These are phyloP conservation scores for Muscicapa comitata DNA, from an alignment of 2,797 vertebrate genomes.

Conservation along the genomic window DNA sequence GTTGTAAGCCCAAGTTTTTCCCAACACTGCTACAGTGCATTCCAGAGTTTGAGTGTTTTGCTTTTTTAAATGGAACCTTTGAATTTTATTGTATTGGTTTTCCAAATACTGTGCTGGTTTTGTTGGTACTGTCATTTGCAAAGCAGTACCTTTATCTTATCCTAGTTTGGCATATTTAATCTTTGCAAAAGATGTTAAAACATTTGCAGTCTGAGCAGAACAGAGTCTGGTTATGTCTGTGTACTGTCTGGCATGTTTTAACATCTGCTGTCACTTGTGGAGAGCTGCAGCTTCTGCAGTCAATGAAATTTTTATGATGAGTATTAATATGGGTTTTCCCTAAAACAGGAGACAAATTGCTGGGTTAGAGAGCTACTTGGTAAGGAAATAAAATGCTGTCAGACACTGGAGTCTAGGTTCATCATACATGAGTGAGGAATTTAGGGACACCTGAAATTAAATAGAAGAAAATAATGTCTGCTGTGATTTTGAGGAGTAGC, in stretches of 20 bases:
- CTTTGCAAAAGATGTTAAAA: neutral
- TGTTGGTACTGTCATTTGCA: neutral
- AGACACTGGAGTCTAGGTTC: neutral
- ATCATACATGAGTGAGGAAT: neutral
- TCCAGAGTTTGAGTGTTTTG: neutral
- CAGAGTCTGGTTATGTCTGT: neutral
- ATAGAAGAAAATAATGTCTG: neutral
- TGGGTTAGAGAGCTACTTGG: neutral
- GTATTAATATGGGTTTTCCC: neutral
- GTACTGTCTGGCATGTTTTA: constrained; percentile 15
- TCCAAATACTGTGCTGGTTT: neutral
- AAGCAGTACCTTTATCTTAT: neutral
- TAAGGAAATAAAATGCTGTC: neutral
- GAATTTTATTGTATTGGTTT: neutral
- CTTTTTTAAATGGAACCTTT: neutral
- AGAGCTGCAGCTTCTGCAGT: neutral
- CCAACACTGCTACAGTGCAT: neutral
- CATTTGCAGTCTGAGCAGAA: neutral
- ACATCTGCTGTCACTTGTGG: constrained; percentile 18
- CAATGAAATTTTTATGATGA: neutral
- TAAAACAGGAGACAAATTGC: neutral
- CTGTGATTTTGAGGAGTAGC: neutral
- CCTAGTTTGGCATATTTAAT: neutral
- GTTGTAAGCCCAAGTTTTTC: neutral
- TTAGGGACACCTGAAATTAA: neutral